phyloP scores from a whole-genome alignment of 2,113 vertebrate genomes.

The Antechinus stuartii region DNA sequence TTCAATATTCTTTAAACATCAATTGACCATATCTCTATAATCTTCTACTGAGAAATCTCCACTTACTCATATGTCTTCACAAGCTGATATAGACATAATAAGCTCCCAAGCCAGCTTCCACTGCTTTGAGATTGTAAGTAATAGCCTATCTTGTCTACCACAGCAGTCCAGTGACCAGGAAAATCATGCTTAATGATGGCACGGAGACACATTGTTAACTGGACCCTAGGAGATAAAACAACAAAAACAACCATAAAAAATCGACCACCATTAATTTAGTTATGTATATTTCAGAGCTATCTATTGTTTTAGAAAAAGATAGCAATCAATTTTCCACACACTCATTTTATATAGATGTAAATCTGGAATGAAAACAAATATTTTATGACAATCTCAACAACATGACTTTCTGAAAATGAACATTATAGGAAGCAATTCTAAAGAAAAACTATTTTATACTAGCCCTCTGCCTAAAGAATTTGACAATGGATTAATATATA shows the following conservation, averaged over 20 bases:
- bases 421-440: slow-evolving; percentile 17
- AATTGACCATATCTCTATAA: background rate
- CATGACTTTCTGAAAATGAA: slow-evolving; percentile 44
- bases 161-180: slow-evolving; percentile 95
- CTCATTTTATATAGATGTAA: background rate
- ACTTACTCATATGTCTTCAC: slow-evolving; percentile 99
- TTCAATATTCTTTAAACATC: background rate
- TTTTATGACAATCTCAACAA: background rate
- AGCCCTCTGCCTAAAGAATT: background rate
- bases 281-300: slow-evolving; percentile 27
- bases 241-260: slow-evolving; percentile 19
- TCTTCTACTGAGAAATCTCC: slow-evolving; percentile 18
- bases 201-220: slow-evolving; percentile 96
- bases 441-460: slow-evolving; percentile 19
- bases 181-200: slow-evolving; percentile 97
- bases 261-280: slow-evolving; percentile 30
- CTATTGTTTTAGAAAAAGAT: slow-evolving; percentile 6
- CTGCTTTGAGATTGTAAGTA: slow-evolving; percentile 95
- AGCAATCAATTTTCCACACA: background rate
- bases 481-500: background rate
- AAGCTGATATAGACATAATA: slow-evolving; percentile 96
- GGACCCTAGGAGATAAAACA: slow-evolving; percentile 84
- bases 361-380: background rate
- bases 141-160: slow-evolving; percentile 94
- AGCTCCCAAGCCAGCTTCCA: slow-evolving; percentile 95